Evolutionary conservation across 2,797 vertebrate genomes (phyloP).

Genomic region (Anguilla marmorata): DNA sequence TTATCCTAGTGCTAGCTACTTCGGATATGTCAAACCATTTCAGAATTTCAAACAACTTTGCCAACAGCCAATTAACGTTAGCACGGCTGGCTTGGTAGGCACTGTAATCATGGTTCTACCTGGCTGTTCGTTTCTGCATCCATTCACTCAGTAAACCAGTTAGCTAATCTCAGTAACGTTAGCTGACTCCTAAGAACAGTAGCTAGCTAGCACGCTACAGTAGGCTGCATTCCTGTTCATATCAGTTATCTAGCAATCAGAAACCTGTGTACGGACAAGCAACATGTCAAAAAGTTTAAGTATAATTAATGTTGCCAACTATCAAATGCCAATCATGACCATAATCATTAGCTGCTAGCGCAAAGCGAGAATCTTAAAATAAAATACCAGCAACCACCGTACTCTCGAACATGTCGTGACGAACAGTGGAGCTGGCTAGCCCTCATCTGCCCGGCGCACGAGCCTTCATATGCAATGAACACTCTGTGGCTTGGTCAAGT

Average conservation of each 20-base stretch:
- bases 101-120: background rate
- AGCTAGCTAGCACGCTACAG: background rate
- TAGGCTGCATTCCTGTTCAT: background rate
- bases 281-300: background rate
- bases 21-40: background rate
- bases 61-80: background rate
- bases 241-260: background rate
- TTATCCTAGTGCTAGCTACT: background rate
- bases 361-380: too few relatives aligned
- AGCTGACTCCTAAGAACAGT: background rate
- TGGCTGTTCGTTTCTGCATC: background rate
- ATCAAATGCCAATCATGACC: too few relatives aligned
- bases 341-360: too few relatives aligned
- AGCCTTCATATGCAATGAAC: background rate
- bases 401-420: background rate
- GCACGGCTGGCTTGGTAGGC: background rate
- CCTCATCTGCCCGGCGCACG: background rate
- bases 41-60: background rate
- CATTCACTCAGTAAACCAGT: background rate
- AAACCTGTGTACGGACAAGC: background rate
- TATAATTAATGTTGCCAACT: too few relatives aligned
- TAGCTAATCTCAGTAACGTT: background rate
- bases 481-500: background rate
- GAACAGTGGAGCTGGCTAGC: background rate
- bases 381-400: too few relatives aligned